A percentile compares a stretch with the other conserved stretches of the same genome.
Conservation (phyloP, 1,140 invertebrate genomes). For the Pachypsylla venusta region DNA sequence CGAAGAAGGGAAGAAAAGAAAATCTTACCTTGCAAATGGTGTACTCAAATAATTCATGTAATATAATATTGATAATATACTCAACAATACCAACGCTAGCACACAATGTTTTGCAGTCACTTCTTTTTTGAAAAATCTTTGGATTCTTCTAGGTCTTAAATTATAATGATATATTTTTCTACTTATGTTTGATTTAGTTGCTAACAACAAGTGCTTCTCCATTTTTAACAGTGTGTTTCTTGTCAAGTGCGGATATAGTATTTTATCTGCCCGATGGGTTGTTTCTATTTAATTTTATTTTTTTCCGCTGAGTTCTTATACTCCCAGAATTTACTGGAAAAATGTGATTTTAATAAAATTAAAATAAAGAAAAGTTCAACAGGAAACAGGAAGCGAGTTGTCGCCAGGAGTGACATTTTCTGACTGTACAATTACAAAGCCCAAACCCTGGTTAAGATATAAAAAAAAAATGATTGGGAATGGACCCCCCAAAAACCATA, state of each 20-base stretch:
- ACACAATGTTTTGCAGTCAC: conserved; percentile 56
- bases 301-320: too few species aligned
- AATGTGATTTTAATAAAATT: too few species aligned
- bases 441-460: too few species aligned
- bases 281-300: too few species aligned
- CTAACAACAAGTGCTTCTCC: background rate
- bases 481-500: too few species aligned
- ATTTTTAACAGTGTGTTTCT: background rate
- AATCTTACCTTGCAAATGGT: conserved; percentile 49
- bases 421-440: too few species aligned
- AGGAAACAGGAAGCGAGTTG: too few species aligned
- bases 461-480: too few species aligned
- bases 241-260: background rate
- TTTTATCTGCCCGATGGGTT: too few species aligned
- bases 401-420: too few species aligned
- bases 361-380: too few species aligned
- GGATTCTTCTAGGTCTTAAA: background rate
- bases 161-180: background rate
- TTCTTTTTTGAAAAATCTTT: conserved; percentile 42
- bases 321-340: too few species aligned
- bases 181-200: background rate
- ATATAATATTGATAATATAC: conserved; percentile 53
- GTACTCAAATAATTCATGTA: conserved; percentile 53
- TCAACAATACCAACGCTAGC: conserved; percentile 44
- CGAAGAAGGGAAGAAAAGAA: conserved; percentile 3